phyloP scores from a whole-genome alignment of 2,797 vertebrate genomes.

The Hirundo rustica region DNA sequence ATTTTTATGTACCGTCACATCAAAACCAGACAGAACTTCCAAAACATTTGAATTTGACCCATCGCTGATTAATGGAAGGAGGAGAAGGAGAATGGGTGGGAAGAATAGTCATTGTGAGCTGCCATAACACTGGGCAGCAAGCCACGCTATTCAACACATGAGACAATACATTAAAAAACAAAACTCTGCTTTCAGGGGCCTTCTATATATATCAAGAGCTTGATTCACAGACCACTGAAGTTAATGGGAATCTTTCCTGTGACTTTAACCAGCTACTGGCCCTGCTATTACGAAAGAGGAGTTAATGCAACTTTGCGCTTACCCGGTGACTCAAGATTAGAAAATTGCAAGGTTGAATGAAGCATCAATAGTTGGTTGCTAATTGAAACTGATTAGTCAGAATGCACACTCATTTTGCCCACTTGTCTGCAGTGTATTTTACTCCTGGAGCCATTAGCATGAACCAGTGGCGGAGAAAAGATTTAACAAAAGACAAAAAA shows the following conservation, averaged over 20 bases:
- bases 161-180: constrained; percentile 68
- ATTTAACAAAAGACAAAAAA: neutral
- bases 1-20: constrained; percentile 55
- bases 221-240: constrained; percentile 41
- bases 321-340: neutral
- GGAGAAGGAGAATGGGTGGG: constrained; percentile 60
- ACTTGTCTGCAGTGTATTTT: neutral
- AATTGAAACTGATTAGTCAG: neutral
- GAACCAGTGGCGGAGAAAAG: neutral
- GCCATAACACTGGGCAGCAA: constrained; percentile 52
- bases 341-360: neutral
- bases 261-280: constrained; percentile 38
- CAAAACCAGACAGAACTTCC: constrained; percentile 50
- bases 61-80: constrained; percentile 60
- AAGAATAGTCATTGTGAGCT: constrained; percentile 65
- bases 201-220: constrained; percentile 60
- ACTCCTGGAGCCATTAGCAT: neutral
- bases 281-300: neutral
- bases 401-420: neutral
- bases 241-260: constrained; percentile 42
- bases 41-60: constrained; percentile 51
- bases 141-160: constrained; percentile 58
- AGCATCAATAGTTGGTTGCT: neutral
- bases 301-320: neutral
- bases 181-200: constrained; percentile 47